These are phyloP conservation scores for Musca domestica DNA, from an alignment of 1,140 invertebrate genomes.

Conservation along the genomic window DNA sequence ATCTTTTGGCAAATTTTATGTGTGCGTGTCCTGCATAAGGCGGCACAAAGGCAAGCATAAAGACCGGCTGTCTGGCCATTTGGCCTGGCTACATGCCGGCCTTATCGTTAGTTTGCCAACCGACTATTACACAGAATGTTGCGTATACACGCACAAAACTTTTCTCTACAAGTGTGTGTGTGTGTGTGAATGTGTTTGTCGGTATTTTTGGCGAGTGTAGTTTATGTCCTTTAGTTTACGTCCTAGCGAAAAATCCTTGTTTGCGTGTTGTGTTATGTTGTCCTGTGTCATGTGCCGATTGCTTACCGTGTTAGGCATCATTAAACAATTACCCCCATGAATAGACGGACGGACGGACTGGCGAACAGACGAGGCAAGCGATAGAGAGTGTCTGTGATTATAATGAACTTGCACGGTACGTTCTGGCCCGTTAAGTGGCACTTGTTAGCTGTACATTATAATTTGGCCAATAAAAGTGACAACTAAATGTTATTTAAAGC, in stretches of 20 bases:
- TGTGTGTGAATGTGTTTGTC: background rate
- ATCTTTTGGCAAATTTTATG: conserved; percentile 14
- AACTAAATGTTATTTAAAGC: too few species aligned
- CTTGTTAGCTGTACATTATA: too few species aligned
- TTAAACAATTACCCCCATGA: conserved; percentile 17
- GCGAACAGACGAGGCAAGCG: too few species aligned
- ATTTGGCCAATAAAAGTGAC: too few species aligned
- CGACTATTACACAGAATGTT: background rate
- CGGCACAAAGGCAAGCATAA: too few species aligned
- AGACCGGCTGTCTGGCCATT: too few species aligned
- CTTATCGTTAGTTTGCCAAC: too few species aligned
- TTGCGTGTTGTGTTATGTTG: background rate
- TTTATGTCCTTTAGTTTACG: background rate
- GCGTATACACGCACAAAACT: background rate
- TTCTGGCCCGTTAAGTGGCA: too few species aligned
- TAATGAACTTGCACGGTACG: background rate
- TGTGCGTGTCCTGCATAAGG: background rate
- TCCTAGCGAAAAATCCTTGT: background rate
- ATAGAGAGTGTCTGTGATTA: conserved; percentile 16
- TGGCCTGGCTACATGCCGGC: too few species aligned
- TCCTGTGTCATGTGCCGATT: too few species aligned
- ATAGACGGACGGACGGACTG: background rate
- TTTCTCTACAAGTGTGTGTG: background rate
- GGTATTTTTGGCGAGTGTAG: background rate
- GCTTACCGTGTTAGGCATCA: conserved; percentile 10